A percentile compares a stretch with the other conserved stretches of the same genome.
Conservation (phyloP, 1,140 invertebrate genomes). For the Drosophila repleta region DNA sequence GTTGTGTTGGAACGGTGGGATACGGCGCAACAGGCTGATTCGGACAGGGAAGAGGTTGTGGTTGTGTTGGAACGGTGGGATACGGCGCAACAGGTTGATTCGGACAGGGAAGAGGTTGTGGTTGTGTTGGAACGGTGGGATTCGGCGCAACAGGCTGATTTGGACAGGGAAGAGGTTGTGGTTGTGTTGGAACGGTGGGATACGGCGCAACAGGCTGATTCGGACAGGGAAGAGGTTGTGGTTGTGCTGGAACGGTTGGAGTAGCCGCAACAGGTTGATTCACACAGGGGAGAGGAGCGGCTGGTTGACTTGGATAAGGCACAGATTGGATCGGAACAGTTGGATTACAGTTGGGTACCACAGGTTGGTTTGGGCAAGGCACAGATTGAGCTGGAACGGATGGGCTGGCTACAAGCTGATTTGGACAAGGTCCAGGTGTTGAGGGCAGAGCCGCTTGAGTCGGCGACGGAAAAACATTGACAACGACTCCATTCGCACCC, state of each 20-base stretch:
- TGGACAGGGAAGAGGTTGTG: slow-evolving; percentile 10
- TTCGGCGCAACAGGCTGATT: slow-evolving; percentile 10
- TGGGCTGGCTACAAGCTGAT: no score
- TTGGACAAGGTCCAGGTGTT: no score
- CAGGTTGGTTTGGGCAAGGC: no score
- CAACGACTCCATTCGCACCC: neutral
- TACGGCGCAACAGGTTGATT: slow-evolving; percentile 14
- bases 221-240: neutral
- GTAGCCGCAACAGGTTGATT: neutral
- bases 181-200: no score
- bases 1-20: neutral
- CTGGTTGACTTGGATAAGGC: no score
- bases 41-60: slow-evolving; percentile 18
- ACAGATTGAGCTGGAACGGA: no score
- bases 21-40: slow-evolving; percentile 1
- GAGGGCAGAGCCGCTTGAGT: no score
- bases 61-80: slow-evolving; percentile 1
- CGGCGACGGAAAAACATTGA: no score
- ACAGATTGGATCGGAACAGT: neutral
- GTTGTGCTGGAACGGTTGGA: neutral
- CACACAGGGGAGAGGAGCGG: neutral
- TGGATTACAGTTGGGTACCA: no score
- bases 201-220: slow-evolving; percentile 21
- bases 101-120: neutral
- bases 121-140: slow-evolving; percentile 5